Percentiles rank a stretch among this genome's conserved stretches.
Conservation (phyloP, 2,888 invertebrate species). For the Athetis lepigone region DNA sequence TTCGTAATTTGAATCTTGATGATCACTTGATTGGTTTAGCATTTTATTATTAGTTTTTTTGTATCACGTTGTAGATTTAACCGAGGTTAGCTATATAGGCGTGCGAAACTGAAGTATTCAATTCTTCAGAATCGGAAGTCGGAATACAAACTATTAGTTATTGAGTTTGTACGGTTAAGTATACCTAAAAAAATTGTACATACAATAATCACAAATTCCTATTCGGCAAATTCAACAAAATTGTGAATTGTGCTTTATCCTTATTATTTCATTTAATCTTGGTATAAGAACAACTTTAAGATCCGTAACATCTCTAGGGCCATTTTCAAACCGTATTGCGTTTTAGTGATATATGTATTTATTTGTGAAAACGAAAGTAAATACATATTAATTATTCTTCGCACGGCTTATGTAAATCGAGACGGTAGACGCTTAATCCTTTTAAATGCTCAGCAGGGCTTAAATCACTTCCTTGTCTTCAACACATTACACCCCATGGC, state of each 20-base stretch:
- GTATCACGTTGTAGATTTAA: not conserved
- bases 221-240: not conserved
- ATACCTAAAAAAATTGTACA: not conserved
- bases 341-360: not conserved
- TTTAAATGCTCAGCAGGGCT: constrained; percentile 57
- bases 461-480: constrained; percentile 66
- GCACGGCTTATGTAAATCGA: constrained; percentile 49
- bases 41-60: not conserved
- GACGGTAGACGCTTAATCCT: constrained; percentile 50
- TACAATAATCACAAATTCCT: not conserved
- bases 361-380: constrained; percentile 29
- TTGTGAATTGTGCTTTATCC: not conserved
- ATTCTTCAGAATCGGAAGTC: not conserved
- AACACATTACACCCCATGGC: constrained; percentile 14
- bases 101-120: not conserved
- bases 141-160: not conserved
- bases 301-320: not conserved
- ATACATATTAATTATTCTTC: constrained; percentile 28
- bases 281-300: not conserved
- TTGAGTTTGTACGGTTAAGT: not conserved
- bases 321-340: not conserved
- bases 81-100: not conserved
- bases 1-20: not conserved
- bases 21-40: not conserved
- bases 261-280: not conserved